Base-by-base conservation (phyloP, 2,797 vertebrate genomes). In the Cuculus canorus region DNA sequence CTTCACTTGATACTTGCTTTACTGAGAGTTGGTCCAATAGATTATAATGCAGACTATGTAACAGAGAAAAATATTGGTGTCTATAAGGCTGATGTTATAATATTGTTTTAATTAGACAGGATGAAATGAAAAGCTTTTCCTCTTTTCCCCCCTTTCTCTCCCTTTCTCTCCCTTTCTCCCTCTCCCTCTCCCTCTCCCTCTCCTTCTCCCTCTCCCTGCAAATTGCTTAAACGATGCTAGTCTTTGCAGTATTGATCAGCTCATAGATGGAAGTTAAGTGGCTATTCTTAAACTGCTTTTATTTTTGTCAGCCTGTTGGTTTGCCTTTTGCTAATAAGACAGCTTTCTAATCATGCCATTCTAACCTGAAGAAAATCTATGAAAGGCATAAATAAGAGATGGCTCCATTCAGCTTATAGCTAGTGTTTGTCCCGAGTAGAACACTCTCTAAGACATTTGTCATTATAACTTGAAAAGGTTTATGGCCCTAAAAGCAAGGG, bases 401-500 rank as follows among this genome's bases (percentile, higher is more conserved):
- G 53, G 33, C 28, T 95, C 25, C 10, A 52, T 72, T 90, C 75
- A 60, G 17, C 35, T 39, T 61, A 72, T 19, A 50, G 71, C 61
- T 79, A 47, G 66, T 54, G 10, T 33, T 71, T 87, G 41, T 72
- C 66, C 61, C 80, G 80, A 64, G 37, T 11, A 60, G 41, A 77
- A 65, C 23, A 30, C 11, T 57, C 45, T 75, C 57, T 0, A 15
- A 87, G 59, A 71, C 54, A 48, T 95, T 94, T 91, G 64, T 92
- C 73, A 72, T 91, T 82, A 18, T 82, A 94, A 94, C 48, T 73
- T 72, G 87, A 82, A 69, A 63, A 82, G 30, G 54, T 92, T 97
- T 96, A 93, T 68, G 79, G 63, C 60, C 17, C 22, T 19, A 53
- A 88, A 95, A 96, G n/a, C 86, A 85, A 53, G 96, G 93, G 94